Evolutionary conservation across 2,888 invertebrate genomes (phyloP), one percentile per base, ranked within the genome.

Genomic region (Chrysomela aeneicollis): DNA sequence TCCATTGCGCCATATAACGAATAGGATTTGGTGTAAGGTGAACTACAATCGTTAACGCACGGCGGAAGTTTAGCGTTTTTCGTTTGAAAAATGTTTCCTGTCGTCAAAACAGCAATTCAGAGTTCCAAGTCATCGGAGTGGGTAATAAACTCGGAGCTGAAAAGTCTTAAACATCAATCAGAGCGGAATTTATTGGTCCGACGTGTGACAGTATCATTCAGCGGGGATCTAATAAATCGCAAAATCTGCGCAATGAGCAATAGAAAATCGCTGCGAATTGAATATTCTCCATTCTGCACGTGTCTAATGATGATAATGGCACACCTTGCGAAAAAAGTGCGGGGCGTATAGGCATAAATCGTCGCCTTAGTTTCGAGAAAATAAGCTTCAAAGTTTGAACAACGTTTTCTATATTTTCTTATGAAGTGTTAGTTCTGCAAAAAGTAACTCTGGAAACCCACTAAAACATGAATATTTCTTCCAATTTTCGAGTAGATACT

Each of bases 151-250:
- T 66, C 50, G 49, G 65, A 62, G 58, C 47, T 49, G 53, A 59
- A 61, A 64, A 53, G 59, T 55, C 42, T 63, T 59, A 59, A 50
- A 37, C 64, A 64, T 69, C 63, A 69, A 69, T 66, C 68, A 64
- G 60, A 55, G 51, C 47, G 46, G 64, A 63, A 66, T 66, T 69
- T 69, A 69, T 69, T 69, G 61, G 66, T 66, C 58, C 66, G 61
- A 57, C 54, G 46, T 37, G 35, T 51, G 66, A 63, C 69, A 54
- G 61, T 62, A 60, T 63, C 60, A 61, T 61, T 64, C 52, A 47
- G 52, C 59, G 61, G 59, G 61, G 53, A 64, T 64, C 66, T 59
- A 64, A 68, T 68, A 68, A 68, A 68, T 66, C 59, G 55, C 57
- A 53, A 66, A 66, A 66, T 66, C 61, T 54, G 63, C 49, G 47